Evolutionary conservation across 2,888 invertebrate genomes (phyloP).

Genomic region (Pegoplata infirma): DNA sequence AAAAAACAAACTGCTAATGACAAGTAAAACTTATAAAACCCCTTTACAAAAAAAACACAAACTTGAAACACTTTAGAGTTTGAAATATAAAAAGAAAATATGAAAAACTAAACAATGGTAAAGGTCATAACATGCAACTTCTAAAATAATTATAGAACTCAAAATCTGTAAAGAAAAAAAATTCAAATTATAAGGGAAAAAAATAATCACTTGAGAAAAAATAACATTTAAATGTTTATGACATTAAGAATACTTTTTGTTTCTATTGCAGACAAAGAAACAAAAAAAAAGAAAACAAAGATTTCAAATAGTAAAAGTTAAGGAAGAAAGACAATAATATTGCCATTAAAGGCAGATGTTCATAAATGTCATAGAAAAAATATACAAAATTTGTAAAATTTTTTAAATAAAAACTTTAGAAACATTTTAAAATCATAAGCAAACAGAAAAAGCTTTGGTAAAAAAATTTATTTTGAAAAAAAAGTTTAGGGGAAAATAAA

Average conservation of each 20-base stretch:
- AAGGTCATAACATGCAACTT: constrained; percentile 34
- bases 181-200: background rate
- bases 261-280: background rate
- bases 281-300: too few relatives aligned
- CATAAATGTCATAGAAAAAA: too few relatives aligned
- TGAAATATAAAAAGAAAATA: background rate
- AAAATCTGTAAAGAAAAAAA: background rate
- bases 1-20: constrained; percentile 51
- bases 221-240: constrained; percentile 35
- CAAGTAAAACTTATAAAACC: constrained; percentile 38
- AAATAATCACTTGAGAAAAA: background rate
- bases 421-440: too few relatives aligned
- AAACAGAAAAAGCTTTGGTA: too few relatives aligned
- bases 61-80: constrained; percentile 1
- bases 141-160: constrained; percentile 24
- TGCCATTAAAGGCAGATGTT: too few relatives aligned
- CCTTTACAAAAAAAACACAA: background rate
- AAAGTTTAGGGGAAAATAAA: too few relatives aligned
- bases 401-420: too few relatives aligned
- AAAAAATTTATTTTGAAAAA: too few relatives aligned
- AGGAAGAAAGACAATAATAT: too few relatives aligned
- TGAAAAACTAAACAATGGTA: constrained; percentile 5
- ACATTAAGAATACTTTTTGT: constrained; percentile 11
- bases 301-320: too few relatives aligned
- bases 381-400: too few relatives aligned